Conservation (phyloP, 1,140 invertebrate genomes). For the Neodiprion virginianus region DNA sequence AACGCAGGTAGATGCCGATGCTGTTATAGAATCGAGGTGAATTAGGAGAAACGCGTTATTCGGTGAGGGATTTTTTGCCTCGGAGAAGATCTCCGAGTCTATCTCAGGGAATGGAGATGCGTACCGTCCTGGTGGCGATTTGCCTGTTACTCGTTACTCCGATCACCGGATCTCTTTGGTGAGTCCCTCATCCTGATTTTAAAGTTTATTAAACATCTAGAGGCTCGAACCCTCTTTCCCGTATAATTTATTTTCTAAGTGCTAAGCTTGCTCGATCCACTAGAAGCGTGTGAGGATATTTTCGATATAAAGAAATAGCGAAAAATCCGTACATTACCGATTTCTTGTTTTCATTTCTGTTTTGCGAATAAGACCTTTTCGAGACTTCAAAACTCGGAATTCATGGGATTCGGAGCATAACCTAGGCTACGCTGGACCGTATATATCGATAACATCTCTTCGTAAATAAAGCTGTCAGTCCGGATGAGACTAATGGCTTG, state of each 20-base stretch:
- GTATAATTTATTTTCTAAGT: too few species aligned
- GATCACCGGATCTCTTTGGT: conserved; percentile 72
- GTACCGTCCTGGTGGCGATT: conserved; percentile 68
- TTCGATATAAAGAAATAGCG: too few species aligned
- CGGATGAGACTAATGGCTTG: neutral
- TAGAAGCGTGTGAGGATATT: too few species aligned
- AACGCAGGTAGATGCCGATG: too few species aligned
- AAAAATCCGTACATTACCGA: too few species aligned
- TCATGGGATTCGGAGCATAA: neutral
- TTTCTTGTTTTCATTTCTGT: too few species aligned
- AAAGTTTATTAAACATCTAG: neutral
- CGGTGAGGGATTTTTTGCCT: neutral
- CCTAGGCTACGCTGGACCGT: neutral
- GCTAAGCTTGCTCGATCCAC: too few species aligned
- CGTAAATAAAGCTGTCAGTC: too few species aligned
- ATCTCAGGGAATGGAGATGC: conserved; percentile 65
- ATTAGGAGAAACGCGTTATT: neutral
- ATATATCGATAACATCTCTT: neutral
- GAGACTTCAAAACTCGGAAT: too few species aligned
- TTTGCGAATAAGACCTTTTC: too few species aligned
- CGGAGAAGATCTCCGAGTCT: too few species aligned
- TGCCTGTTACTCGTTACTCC: conserved; percentile 70
- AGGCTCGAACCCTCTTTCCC: neutral
- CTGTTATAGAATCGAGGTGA: too few species aligned
- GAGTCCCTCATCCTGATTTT: conserved; percentile 48